Conservation (phyloP, 2,888 invertebrate species). For the Campoletis raptor region DNA sequence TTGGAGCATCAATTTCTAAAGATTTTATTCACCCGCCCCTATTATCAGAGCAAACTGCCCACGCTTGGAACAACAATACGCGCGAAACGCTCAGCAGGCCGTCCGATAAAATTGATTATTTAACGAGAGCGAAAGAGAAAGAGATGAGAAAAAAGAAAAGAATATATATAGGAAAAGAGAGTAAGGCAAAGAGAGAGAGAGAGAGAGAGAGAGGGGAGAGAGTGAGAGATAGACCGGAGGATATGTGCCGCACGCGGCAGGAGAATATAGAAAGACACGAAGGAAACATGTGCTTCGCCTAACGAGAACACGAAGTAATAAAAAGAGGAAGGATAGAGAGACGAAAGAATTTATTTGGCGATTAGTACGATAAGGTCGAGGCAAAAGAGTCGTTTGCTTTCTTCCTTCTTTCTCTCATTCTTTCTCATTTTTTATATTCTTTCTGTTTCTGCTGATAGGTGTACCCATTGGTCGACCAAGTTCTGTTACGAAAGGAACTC, state of each 20-base stretch:
- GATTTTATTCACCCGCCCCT: constrained; percentile 67
- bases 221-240: constrained; percentile 36
- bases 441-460: constrained; percentile 54
- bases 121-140: constrained; percentile 61
- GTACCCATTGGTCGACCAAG: constrained; percentile 35
- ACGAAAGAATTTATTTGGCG: constrained; percentile 69
- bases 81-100: constrained; percentile 67
- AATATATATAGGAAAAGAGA: constrained; percentile 29
- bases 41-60: constrained; percentile 69
- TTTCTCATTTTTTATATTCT: constrained; percentile 27
- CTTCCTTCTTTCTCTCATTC: constrained; percentile 16
- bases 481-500: constrained; percentile 40
- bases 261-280: constrained; percentile 53
- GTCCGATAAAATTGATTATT: constrained; percentile 70
- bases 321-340: constrained; percentile 67
- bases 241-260: constrained; percentile 64
- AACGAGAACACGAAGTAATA: constrained; percentile 68
- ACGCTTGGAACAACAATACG: constrained; percentile 67
- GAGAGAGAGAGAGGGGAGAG: constrained; percentile 20
- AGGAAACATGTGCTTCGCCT: constrained; percentile 68
- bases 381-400: constrained; percentile 57
- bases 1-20: constrained; percentile 62
- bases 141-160: neutral
- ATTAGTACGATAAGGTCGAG: constrained; percentile 69
- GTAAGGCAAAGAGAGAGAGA: constrained; percentile 23